Conservation (phyloP, 2,888 invertebrate genomes). For the Aporophyla lueneburgensis region DNA sequence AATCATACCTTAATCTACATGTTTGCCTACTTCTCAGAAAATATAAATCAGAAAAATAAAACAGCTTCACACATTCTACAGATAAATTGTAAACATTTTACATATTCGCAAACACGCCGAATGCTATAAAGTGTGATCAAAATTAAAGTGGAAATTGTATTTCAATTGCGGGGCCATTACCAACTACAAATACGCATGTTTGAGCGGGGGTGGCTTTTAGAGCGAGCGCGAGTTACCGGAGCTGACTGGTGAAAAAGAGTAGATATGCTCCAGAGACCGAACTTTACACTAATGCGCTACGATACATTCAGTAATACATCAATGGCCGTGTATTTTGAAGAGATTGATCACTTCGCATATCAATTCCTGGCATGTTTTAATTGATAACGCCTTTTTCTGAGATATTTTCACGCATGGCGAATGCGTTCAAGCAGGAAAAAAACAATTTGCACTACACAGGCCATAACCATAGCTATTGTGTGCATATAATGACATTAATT, state of each 20-base stretch:
- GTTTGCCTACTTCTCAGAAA: neutral
- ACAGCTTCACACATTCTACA: neutral
- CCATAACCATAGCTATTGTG: neutral
- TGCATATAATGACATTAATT: too few species aligned
- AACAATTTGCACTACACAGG: neutral
- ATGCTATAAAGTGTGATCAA: conserved; percentile 48
- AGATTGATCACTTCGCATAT: neutral
- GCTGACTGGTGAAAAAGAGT: conserved; percentile 15
- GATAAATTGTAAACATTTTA: conserved; percentile 17
- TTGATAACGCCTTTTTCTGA: neutral
- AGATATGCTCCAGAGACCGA: conserved; percentile 11
- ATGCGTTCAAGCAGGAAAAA: neutral
- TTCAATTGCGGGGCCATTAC: conserved; percentile 66
- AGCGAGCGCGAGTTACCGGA: conserved; percentile 26
- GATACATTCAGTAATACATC: too few species aligned
- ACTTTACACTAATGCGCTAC: neutral
- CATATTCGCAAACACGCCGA: conserved; percentile 22
- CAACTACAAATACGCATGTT: conserved; percentile 64
- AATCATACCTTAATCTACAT: neutral
- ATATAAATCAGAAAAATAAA: neutral
- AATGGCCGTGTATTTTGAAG: neutral
- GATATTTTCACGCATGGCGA: neutral
- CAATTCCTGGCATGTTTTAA: neutral
- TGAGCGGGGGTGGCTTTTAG: conserved; percentile 60
- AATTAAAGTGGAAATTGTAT: conserved; percentile 65